Evolutionary conservation across 1,140 invertebrate species (phyloP).

Genomic region (Hylyphantes graminicola): DNA sequence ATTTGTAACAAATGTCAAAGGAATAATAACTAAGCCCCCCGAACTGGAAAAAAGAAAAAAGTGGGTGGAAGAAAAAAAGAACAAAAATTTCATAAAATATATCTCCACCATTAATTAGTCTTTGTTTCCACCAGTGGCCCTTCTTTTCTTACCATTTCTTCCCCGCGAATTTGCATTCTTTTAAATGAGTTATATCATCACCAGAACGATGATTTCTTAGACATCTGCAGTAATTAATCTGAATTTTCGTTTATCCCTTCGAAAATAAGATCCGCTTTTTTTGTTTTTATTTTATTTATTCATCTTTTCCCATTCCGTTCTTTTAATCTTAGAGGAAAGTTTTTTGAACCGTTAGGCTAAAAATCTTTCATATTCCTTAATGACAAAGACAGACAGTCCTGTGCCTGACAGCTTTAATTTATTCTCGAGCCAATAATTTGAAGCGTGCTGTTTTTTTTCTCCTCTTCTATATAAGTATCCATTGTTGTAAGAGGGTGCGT

Average conservation of each 20-base stretch:
- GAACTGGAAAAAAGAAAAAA: slow-evolving; percentile 48
- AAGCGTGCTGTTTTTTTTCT: slow-evolving; percentile 53
- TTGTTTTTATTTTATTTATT: slow-evolving; percentile 7
- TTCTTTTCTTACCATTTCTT: slow-evolving; percentile 59
- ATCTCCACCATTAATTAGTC: slow-evolving; percentile 58
- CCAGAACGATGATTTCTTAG: slow-evolving; percentile 59
- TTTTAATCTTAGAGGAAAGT: slow-evolving; percentile 54
- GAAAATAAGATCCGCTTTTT: slow-evolving; percentile 57
- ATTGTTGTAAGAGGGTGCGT: too few species aligned
- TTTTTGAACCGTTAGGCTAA: slow-evolving; percentile 60
- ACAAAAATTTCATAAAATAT: slow-evolving; percentile 57
- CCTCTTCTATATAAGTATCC: too few species aligned
- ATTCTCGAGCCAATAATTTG: slow-evolving; percentile 58
- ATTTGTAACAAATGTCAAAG: slow-evolving; percentile 59
- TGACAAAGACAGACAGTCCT: slow-evolving; percentile 59
- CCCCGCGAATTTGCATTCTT: slow-evolving; percentile 56
- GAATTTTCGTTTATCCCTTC: slow-evolving; percentile 60
- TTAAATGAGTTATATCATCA: slow-evolving; percentile 60
- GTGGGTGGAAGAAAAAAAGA: slow-evolving; percentile 4
- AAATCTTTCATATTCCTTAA: slow-evolving; percentile 59
- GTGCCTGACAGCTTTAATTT: slow-evolving; percentile 56
- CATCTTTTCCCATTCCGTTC: slow-evolving; percentile 25
- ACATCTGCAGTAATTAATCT: slow-evolving; percentile 60
- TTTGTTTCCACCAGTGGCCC: slow-evolving; percentile 47
- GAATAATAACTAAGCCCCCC: slow-evolving; percentile 58